Evolutionary conservation across 2,797 vertebrate species (phyloP), one percentile per base, ranked within the genome.

Genomic region (Lagodon rhomboides): DNA sequence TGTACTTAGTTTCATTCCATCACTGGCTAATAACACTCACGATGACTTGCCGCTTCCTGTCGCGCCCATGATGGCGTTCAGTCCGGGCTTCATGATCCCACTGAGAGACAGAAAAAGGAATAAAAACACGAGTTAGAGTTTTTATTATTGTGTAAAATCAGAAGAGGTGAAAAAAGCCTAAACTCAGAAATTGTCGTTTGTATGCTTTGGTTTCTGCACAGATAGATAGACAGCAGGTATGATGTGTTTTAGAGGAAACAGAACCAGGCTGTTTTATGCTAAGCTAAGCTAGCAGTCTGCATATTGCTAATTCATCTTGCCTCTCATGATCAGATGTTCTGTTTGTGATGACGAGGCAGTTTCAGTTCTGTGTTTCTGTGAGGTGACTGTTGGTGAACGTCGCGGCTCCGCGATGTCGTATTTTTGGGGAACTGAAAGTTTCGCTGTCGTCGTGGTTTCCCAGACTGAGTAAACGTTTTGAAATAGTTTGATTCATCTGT

Each of bases 61-160:
- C 1, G 96, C 94, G 56, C 96, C 96, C 91, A 97, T 91, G 86
- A 97, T 97, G 85, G 96, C 95, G 54, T 96, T 96, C 80, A 97
- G 91, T 30, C 95, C 96, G 1, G 95, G 94, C 80, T 91, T 96
- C 95, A 96, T 96, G 85, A 95, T 83, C 62, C 96, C 95, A 86
- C 97, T 97, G 84, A 67, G 20, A 23, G 12, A 30, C 22, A 67
- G 9, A 47, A 0, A 58, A 15, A 25, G 43, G 55, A 18, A 20
- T 3, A 56, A 22, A 4, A 51, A 10, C 3, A 15, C 13, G 4
- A 46, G 44, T 46, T 7, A 18, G 2, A 49, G 46, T 49, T 49
- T 47, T 17, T 47, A 47, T 47, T 18, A 18, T 47, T 47, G 46
- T 17, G 18, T 47, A 47, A 47, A 47, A 17, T 5, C 6, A 18